Conservation (phyloP, 2,797 vertebrate species). For the Sebastes goodei region DNA sequence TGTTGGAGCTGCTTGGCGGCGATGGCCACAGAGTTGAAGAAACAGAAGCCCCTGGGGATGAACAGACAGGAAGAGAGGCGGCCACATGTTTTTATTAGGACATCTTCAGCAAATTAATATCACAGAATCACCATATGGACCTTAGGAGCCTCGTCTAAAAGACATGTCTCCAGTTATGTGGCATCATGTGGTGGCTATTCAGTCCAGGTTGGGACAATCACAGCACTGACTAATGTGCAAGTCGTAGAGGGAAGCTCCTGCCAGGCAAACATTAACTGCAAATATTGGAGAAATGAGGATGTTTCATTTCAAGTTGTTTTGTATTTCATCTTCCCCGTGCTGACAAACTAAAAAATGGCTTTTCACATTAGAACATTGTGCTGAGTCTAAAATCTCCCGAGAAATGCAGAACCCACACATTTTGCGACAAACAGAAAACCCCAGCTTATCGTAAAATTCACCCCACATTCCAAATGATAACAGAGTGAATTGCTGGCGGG, state of each 20-base stretch:
- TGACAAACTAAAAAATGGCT: conserved; percentile 47
- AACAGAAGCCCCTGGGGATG: conserved; percentile 90
- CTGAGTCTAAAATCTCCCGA: conserved; percentile 30
- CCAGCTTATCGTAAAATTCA: conserved; percentile 46
- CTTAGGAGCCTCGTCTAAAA: conserved; percentile 50
- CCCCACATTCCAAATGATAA: conserved; percentile 43
- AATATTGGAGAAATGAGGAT: conserved; percentile 31
- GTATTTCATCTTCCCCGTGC: conserved; percentile 16
- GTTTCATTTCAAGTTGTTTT: conserved; percentile 31
- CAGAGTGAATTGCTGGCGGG: conserved; percentile 26
- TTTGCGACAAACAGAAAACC: conserved; percentile 52
- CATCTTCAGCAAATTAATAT: conserved; percentile 58
- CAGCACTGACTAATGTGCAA: conserved; percentile 3
- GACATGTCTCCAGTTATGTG: conserved; percentile 22
- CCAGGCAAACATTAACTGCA: conserved; percentile 26
- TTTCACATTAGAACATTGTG: conserved; percentile 32
- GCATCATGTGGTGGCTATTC: conserved; percentile 37
- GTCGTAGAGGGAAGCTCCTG: conserved; percentile 28
- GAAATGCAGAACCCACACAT: conserved; percentile 35
- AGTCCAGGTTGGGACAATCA: conserved; percentile 47
- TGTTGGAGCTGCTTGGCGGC: conserved; percentile 92
- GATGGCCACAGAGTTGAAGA: conserved; percentile 94
- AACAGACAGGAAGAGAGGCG: conserved; percentile 58
- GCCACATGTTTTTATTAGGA: conserved; percentile 66
- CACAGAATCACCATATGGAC: conserved; percentile 57